Percentiles rank a stretch among this genome's conserved stretches.
phyloP scores from a whole-genome alignment of 2,113 vertebrate species.

The Rana temporaria region DNA sequence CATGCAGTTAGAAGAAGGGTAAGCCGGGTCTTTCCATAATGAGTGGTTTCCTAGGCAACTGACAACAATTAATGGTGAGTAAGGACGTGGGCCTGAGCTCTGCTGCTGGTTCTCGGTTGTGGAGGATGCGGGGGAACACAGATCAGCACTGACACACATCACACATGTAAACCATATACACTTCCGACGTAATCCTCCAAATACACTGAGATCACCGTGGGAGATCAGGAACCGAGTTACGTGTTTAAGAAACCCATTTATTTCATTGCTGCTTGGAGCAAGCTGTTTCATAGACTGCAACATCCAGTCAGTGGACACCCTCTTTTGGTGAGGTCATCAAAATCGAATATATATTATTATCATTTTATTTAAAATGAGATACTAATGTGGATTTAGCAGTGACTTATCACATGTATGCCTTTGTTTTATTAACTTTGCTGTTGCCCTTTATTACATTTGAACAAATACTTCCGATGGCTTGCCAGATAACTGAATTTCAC shows the following conservation, averaged over 20 bases:
- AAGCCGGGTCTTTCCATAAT: slow-evolving; percentile 48
- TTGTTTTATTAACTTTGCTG: not conserved
- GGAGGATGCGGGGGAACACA: slow-evolving; percentile 53
- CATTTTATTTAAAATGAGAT: no score
- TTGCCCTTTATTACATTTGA: not conserved
- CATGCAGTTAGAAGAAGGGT: slow-evolving; percentile 30
- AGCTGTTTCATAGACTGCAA: not conserved
- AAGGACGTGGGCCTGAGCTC: slow-evolving; percentile 52
- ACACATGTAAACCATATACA: slow-evolving; percentile 37
- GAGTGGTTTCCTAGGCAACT: slow-evolving; percentile 49
- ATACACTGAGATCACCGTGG: slow-evolving; percentile 18
- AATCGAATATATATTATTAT: no score
- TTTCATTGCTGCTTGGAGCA: slow-evolving; percentile 5
- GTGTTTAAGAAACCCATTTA: slow-evolving; percentile 25
- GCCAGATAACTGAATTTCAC: not conserved
- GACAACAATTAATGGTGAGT: slow-evolving; percentile 58
- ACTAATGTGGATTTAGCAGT: not conserved
- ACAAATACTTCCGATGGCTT: not conserved
- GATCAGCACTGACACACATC: slow-evolving; percentile 46
- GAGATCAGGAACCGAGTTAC: slow-evolving; percentile 4
- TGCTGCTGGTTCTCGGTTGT: slow-evolving; percentile 41
- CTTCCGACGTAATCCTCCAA: slow-evolving; percentile 42
- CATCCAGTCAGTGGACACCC: not conserved
- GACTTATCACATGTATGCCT: no score
- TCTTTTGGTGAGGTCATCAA: not conserved